Percentiles rank a stretch among this genome's conserved stretches.
Evolutionary conservation across 1,140 invertebrate species (phyloP).

Genomic region (Drosophila tani): DNA sequence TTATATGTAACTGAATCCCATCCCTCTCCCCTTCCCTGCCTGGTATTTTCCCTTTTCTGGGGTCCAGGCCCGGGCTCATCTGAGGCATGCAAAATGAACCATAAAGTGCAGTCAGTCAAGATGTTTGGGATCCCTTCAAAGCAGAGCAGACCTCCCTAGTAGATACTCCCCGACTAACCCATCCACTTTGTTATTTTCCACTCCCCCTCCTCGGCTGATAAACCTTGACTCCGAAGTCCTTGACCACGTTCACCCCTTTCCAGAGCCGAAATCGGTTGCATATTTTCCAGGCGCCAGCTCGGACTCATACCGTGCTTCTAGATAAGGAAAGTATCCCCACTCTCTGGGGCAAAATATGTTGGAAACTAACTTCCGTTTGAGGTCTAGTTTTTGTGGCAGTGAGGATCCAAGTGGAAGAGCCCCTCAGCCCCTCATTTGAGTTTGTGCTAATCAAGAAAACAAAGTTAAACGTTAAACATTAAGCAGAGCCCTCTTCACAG

Average conservation of each 20-base stretch:
- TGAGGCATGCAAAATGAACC: conserved; percentile 59
- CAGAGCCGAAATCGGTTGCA: neutral
- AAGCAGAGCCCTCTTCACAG: no score
- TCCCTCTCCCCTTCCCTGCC: neutral
- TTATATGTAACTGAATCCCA: conserved; percentile 25
- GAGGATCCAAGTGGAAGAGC: neutral
- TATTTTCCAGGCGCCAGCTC: neutral
- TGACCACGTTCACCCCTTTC: conserved; percentile 10
- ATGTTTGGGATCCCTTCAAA: conserved; percentile 27
- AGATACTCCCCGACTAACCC: neutral
- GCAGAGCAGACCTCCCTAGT: neutral
- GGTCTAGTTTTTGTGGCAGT: neutral
- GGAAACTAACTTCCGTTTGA: conserved; percentile 9
- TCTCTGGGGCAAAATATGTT: conserved; percentile 5
- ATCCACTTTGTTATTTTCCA: neutral
- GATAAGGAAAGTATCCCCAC: neutral
- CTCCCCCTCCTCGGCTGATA: conserved; percentile 8
- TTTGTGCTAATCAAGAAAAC: neutral
- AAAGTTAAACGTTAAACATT: no score
- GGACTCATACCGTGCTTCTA: conserved; percentile 8
- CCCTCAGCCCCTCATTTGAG: neutral
- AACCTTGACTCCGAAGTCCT: conserved; percentile 16
- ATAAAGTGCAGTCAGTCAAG: conserved; percentile 59
- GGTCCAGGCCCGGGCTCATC: conserved; percentile 25
- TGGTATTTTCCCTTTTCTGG: neutral